Base-by-base conservation (phyloP, 2,113 vertebrate genomes). In the Mesocricetus auratus region DNA sequence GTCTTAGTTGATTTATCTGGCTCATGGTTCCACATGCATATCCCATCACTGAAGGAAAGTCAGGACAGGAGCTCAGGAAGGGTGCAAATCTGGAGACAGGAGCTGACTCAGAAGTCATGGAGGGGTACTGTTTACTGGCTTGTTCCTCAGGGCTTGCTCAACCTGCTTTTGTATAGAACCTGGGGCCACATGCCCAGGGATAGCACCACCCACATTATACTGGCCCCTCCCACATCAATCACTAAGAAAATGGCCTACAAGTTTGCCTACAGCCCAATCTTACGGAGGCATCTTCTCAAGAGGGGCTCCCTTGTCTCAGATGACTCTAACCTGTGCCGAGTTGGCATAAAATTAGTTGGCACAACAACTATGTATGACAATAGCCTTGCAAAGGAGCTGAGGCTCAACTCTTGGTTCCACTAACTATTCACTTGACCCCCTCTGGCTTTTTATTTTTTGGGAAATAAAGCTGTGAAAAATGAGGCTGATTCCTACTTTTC, bases 371-470 rank as follows among this genome's bases (percentile, higher is more conserved):
- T n/a, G 81, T 22, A 21, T 71, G 86, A 92, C 11, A 5, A 7
- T 42, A 24, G n/a, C 17, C 53, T 95, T 88, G 86, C 62, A 87
- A 92, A 60, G 62, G 68, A 90, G 42, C 50, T 56, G 91, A 50
- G 24, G 33, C 60, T 92, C 79, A 71, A 71, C 71, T 83, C n/a
- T 66, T 77, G 33, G 2, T 56, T 92, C 66, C 19, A 24, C 19
- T 47, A 42, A 83, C 42, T 53, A 82, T 62, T 10, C 42, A 66
- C 7, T 82, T 74, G 21, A 77, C 19, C 22, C 33, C 21, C 73
- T 62, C 56, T 22, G 81, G 42, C 39, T 29, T 86, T 24, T 93
- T 29, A 5, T 47, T 47, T 66, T 12, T 66, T 66, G 26, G 31
- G 29, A 66, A 64, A 64, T 64, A 29, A 64, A 56, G 33, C 58